phyloP scores from a whole-genome alignment of 64 coral and sea anemone genomes.

The Stylophora pistillata region DNA sequence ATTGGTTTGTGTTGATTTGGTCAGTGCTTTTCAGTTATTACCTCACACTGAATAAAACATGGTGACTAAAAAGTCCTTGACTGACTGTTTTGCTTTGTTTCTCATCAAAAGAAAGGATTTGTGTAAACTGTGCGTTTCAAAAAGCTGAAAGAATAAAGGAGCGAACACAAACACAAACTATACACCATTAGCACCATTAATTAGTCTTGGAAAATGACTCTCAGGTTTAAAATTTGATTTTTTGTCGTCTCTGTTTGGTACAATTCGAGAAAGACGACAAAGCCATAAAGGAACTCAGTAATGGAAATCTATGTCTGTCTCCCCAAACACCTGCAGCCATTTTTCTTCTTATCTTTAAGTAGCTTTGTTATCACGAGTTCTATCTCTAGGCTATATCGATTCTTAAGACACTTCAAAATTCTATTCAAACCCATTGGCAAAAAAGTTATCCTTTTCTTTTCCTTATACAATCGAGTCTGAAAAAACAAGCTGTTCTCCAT shows the following conservation, averaged over 20 bases:
- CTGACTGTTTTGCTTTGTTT: neutral
- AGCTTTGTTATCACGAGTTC: constrained; percentile 13
- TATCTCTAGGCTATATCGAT: neutral
- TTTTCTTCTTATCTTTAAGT: neutral
- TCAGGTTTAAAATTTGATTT: neutral
- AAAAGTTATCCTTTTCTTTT: neutral
- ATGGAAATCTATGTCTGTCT: neutral
- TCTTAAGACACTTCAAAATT: neutral
- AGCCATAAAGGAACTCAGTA: neutral
- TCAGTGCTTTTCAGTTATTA: neutral
- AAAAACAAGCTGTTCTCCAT: neutral
- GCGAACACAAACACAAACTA: neutral
- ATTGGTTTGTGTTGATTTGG: neutral
- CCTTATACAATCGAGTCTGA: neutral
- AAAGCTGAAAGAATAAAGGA: neutral
- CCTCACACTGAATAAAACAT: neutral
- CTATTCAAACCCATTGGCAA: neutral
- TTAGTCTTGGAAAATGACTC: neutral
- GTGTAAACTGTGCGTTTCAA: neutral
- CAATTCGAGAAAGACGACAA: neutral
- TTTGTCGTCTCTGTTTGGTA: neutral
- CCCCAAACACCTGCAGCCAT: constrained; percentile 6
- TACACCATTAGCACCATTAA: neutral
- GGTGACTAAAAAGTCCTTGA: neutral
- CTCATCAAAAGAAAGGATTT: neutral